Evolutionary conservation across 2,888 invertebrate genomes (phyloP), one percentile per base, ranked within the genome.

Genomic region (Cheilosia impressa): DNA sequence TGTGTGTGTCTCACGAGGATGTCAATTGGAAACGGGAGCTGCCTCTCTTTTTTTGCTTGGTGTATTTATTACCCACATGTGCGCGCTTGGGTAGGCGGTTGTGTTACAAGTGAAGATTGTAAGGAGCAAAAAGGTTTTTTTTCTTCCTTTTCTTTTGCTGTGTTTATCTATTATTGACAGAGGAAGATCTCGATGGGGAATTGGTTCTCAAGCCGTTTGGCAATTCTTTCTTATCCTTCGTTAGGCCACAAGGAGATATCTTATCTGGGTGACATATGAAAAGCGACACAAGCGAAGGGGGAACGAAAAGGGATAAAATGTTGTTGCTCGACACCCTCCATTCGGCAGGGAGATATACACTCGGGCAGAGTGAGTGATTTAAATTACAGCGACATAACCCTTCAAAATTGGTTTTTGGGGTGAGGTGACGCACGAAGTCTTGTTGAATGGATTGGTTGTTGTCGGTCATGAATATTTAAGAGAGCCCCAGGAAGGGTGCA

Each of bases 31-130:
- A 75, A 76, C 65, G 65, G 69, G 75, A 82, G 71, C 65, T 66
- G 57, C 57, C 41, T 77, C 22, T 60, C 17, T 53, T 68, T 31
- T 31, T 68, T 15, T 69, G 57, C 68, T 43, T 45, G 34, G 57
- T 79, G 65, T 38, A 79, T 84, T 84, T 80, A 84, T 84, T 80
- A 75, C 80, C 84, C 80, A 84, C 84, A 84, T 84, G 80, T 75
- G 75, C 15, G 50, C 75, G 75, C 71, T 71, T 55, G 60, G 52
- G 41, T 65, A 65, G 75, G 47, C 73, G 79, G 52, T 57, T 58
- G 58, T 66, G 66, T 72, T 65, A 77, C 82, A 82, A 77, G 69
- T 77, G 62, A 38, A 65, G 81, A 72, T 72, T 66, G 60, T 62
- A 57, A 50, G 22, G 22, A 22, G 31, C 22, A 75, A 65, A 72